These are phyloP conservation scores for Alosa sapidissima DNA, from an alignment of 2,797 vertebrate species.

Conservation along the genomic window DNA sequence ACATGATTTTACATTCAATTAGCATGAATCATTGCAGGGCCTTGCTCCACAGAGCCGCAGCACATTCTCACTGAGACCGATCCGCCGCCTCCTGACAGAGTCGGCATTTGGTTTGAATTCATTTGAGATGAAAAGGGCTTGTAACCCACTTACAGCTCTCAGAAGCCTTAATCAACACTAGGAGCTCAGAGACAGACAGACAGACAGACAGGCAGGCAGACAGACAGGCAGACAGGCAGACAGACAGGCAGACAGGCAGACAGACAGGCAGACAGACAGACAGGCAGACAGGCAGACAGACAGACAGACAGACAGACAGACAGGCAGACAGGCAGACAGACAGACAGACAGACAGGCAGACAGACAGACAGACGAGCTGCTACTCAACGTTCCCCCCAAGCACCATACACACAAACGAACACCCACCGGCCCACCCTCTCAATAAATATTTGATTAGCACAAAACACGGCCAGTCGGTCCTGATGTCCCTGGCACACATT, in stretches of 20 bases:
- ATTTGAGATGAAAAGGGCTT: slow-evolving; percentile 26
- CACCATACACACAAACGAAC: background rate
- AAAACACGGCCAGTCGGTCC: slow-evolving; percentile 58
- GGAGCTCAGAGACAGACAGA: background rate
- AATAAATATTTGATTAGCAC: slow-evolving; percentile 82
- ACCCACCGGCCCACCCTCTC: slow-evolving; percentile 37
- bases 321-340: no score
- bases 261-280: no score
- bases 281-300: no score
- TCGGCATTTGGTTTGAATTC: background rate
- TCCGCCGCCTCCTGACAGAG: background rate
- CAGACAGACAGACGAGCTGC: slow-evolving; percentile 35
- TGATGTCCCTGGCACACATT: slow-evolving; percentile 69
- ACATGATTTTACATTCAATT: slow-evolving; percentile 60
- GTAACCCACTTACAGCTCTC: slow-evolving; percentile 12
- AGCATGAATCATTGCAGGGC: slow-evolving; percentile 49
- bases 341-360: background rate
- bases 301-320: slow-evolving; percentile 32
- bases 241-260: no score
- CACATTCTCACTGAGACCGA: background rate
- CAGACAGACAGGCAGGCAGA: slow-evolving; percentile 33
- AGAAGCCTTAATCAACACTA: background rate
- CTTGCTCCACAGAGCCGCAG: slow-evolving; percentile 8
- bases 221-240: no score
- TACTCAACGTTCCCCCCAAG: background rate